Conservation (phyloP, 2,888 invertebrate genomes). For the Ectemnius lituratus region DNA sequence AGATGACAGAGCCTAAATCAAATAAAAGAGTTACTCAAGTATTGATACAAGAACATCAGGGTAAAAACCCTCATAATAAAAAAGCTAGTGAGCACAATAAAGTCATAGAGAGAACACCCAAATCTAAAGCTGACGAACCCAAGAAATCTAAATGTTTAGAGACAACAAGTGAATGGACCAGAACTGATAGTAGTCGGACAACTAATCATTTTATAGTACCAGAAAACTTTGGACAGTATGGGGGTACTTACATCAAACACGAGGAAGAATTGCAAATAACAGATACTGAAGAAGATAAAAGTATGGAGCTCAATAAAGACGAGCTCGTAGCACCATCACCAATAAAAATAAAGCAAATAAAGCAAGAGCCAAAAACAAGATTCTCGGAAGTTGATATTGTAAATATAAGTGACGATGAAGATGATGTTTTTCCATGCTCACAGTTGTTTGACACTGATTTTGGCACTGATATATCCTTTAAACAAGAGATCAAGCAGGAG, state of each 20-base stretch:
- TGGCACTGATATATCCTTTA: slow-evolving; percentile 41
- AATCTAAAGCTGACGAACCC: too few relatives aligned
- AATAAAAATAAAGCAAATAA: slow-evolving; percentile 63
- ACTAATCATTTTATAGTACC: not conserved
- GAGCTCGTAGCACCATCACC: slow-evolving; percentile 4
- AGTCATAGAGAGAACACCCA: too few relatives aligned
- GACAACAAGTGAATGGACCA: not conserved
- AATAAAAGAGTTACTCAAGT: too few relatives aligned
- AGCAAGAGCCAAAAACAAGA: slow-evolving; percentile 73
- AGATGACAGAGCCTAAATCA: too few relatives aligned
- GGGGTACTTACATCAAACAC: slow-evolving; percentile 27
- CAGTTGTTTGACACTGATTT: slow-evolving; percentile 79
- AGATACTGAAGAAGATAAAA: slow-evolving; percentile 41
- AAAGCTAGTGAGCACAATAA: too few relatives aligned
- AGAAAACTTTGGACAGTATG: not conserved
- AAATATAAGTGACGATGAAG: slow-evolving; percentile 81
- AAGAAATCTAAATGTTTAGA: not conserved
- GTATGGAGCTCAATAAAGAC: not conserved
- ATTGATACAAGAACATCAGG: too few relatives aligned
- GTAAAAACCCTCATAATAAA: too few relatives aligned
- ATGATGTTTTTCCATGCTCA: slow-evolving; percentile 79
- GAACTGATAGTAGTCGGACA: not conserved
- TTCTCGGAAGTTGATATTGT: slow-evolving; percentile 79
- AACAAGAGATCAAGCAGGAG: slow-evolving; percentile 55
- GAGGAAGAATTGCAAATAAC: slow-evolving; percentile 47